Evolutionary conservation across 2,797 vertebrate genomes (phyloP).

Genomic region (Pantherophis alleghaniensis): DNA sequence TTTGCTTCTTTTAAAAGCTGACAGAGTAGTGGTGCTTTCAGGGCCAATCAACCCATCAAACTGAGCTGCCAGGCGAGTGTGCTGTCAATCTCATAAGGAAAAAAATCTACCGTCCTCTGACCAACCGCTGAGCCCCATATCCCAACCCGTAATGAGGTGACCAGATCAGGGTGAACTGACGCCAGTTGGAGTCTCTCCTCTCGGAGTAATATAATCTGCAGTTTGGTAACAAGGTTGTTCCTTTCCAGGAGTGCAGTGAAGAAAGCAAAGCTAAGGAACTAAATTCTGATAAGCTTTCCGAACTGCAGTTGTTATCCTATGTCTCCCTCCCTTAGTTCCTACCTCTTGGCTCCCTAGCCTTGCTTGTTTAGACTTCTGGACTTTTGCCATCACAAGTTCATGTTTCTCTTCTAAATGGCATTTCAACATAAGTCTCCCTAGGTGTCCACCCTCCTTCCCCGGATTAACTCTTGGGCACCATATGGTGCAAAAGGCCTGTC

Average conservation of each 20-base stretch:
- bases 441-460: constrained; percentile 62
- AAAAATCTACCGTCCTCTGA: neutral
- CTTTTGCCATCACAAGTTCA: constrained; percentile 61
- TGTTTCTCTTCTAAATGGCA: constrained; percentile 68
- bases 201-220: neutral
- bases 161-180: neutral
- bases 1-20: neutral
- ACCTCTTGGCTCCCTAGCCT: constrained; percentile 28
- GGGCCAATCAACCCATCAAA: neutral
- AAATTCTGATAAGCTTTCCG: constrained; percentile 38
- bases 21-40: neutral
- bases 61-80: neutral
- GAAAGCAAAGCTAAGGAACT: neutral
- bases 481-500: constrained; percentile 72
- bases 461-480: constrained; percentile 72
- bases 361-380: constrained; percentile 55
- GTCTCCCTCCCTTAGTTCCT: constrained; percentile 17
- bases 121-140: neutral
- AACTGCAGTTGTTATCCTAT: neutral
- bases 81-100: neutral
- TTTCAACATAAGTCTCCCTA: constrained; percentile 67
- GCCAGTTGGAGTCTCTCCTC: neutral
- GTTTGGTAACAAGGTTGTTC: constrained; percentile 20
- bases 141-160: neutral
- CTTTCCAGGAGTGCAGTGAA: constrained; percentile 5